Base-by-base conservation (phyloP, 2,888 invertebrate genomes). In the Acleris laterana region DNA sequence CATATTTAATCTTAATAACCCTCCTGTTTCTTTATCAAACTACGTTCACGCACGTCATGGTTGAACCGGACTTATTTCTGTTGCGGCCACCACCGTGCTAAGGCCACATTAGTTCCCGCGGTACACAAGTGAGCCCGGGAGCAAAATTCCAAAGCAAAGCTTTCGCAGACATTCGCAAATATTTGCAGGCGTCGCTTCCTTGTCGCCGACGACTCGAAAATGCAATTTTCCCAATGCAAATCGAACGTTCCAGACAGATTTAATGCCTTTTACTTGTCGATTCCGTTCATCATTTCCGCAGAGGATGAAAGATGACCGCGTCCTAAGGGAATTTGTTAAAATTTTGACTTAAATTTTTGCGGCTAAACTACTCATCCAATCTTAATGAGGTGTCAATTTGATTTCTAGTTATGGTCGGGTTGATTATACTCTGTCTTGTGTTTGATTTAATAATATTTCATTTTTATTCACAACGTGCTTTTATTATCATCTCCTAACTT, bases 171-270 rank as follows among this genome's bases (percentile, higher is more conserved):
- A 76, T 85, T 80, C 75, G 81, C 84, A 88, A 88, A 89, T 83
- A 88, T 85, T 84, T 80, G 77, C 80, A 79, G 79, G 73, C 80
- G 78, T 78, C 86, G 75, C 77, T 77, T 83, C 74, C 83, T 82
- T 79, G 86, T 81, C 88, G 85, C 80, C 83, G 79, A 71, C 82
- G 81, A 84, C 81, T 87, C 74, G 83, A 86, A 88, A 90, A 90
- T 90, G 90, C 91, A 91, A 90, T 91, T 90, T 89, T 86, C 85
- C 77, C 84, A 88, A 89, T 90, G 90, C 88, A 90, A 90, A 90
- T 90, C 88, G 88, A 90, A 90, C 83, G 85, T 82, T 75, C 82
- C 84, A 88, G 89, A 89, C 86, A 86, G 88, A 89, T 89, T 90
- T 90, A 90, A 91, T 90, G 88, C 85, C 84, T 87, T 90, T 88